Conservation (phyloP, 2,113 vertebrate genomes). For the Brienomyrus brachyistius region DNA sequence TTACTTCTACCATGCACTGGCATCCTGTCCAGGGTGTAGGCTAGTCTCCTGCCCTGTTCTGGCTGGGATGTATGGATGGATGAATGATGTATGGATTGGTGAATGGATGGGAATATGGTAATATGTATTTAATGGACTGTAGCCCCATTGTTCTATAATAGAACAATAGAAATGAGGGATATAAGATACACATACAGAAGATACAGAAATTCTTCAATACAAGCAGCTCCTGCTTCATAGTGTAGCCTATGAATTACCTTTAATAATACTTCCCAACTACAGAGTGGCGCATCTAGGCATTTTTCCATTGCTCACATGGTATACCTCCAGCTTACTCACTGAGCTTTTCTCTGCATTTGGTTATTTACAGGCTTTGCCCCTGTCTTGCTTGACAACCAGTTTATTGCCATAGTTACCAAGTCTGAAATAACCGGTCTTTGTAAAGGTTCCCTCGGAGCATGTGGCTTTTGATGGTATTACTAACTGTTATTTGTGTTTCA, state of each 20-base stretch:
- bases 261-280: neutral
- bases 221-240: neutral
- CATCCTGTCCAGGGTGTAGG: neutral
- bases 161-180: neutral
- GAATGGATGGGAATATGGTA: neutral
- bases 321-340: neutral
- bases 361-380: constrained; percentile 2
- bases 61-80: neutral
- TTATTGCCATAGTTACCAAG: constrained; percentile 5
- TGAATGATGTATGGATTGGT: neutral
- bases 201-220: neutral
- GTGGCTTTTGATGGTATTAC: neutral
- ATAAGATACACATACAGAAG: too few relatives aligned
- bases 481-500: neutral
- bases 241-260: neutral
- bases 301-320: neutral
- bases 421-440: neutral
- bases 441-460: neutral
- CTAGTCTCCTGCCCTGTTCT: neutral
- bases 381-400: neutral
- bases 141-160: neutral
- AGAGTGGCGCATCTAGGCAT: neutral
- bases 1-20: neutral
- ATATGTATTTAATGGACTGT: neutral
- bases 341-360: neutral